Evolutionary conservation across 2,888 invertebrate genomes (phyloP).

Genomic region (Smittia sp.): DNA sequence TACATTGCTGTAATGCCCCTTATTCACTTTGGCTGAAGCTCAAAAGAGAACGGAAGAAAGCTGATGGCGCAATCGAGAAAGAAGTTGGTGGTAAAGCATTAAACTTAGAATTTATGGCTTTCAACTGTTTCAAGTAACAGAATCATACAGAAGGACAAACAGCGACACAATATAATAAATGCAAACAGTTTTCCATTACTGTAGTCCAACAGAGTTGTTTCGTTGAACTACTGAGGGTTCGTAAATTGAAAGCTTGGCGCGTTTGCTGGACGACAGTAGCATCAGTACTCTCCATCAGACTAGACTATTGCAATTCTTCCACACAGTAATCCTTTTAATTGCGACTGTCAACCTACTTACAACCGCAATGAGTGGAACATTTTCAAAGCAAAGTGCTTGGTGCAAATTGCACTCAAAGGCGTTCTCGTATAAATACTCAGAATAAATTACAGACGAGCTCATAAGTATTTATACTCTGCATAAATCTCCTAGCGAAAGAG

Average conservation of each 20-base stretch:
- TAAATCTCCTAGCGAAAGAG: conserved; percentile 33
- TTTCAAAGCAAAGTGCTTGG: background rate
- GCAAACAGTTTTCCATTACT: too few relatives aligned
- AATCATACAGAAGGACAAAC: too few relatives aligned
- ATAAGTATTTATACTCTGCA: conserved; percentile 29
- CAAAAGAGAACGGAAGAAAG: background rate
- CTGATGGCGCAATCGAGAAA: background rate
- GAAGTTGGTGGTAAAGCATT: background rate
- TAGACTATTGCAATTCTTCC: too few relatives aligned
- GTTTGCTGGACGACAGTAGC: too few relatives aligned
- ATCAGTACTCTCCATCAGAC: too few relatives aligned
- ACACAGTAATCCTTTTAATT: background rate
- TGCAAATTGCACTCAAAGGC: background rate
- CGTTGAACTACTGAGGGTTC: too few relatives aligned
- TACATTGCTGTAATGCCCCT: background rate
- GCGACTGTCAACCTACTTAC: background rate
- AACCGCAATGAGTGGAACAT: background rate
- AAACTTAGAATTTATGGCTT: background rate
- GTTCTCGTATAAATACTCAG: conserved; percentile 28
- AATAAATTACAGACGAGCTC: conserved; percentile 6
- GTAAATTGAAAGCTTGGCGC: too few relatives aligned
- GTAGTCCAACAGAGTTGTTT: too few relatives aligned
- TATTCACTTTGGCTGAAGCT: background rate
- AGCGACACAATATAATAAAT: too few relatives aligned
- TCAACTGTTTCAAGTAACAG: too few relatives aligned